Evolutionary conservation across 2,797 vertebrate species (phyloP), one percentile per base, ranked within the genome.

Genomic region (Spheniscus humboldti): DNA sequence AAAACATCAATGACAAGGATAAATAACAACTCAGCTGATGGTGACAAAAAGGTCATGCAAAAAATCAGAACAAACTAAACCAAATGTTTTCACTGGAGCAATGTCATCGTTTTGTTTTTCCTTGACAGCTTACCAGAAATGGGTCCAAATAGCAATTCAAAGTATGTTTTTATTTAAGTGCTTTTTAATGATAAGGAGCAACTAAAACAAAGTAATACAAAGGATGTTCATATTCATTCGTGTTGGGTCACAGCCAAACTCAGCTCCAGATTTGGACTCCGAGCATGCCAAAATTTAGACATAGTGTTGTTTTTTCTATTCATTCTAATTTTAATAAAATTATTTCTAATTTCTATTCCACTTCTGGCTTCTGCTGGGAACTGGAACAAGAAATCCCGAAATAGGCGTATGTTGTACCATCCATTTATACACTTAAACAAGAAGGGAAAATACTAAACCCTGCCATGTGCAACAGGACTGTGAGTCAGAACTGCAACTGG

Each of bases 241-340:
- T 2, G 0, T 19, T 88, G 74, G 33, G 66, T 57, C 67, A 87
- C 71, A 63, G 80, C 33, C 90, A 95, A 94, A 94, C 30, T 76
- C 80, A 39, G 50, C 53, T 85, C n/a, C 81, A 91, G 50, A 79
- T 52, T 41, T 79, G 75, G 35, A 48, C 27, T 62, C 59, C 37
- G 89, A 84, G 37, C 52, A 59, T 41, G 52, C 27, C 71, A 48
- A 93, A 89, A 43, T 85, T 95, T 85, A 89, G 47, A 69, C 10
- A 47, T 0, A 56, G 23, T 68, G 35, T 45, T 69, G 30, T 1
- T 62, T 72, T 60, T 80, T 55, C 55, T 75, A 63, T 59, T 93
- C 25, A 85, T 93, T 94, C 90, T 79, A 87, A 83, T 90, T 90
- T 81, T 74, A 92, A 91, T 82, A 55, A 30, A 85, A 82, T 82